phyloP scores from a whole-genome alignment of 2,113 vertebrate genomes.

The Anhinga rufa region DNA sequence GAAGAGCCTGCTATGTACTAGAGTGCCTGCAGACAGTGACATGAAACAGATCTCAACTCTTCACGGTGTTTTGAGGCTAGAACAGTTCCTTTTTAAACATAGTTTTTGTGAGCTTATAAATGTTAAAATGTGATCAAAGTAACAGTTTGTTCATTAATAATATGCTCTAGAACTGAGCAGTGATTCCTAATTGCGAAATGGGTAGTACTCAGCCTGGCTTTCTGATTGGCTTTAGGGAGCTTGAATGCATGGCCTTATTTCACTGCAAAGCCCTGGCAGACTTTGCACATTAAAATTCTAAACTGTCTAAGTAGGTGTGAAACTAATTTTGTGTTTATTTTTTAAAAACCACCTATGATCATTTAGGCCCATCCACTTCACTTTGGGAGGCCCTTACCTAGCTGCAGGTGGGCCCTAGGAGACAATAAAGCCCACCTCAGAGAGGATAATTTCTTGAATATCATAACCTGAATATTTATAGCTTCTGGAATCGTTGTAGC shows the following conservation, averaged over 20 bases:
- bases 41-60: conserved; percentile 27
- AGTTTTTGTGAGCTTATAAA: background rate
- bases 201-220: conserved; percentile 53
- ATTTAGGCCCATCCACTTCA: conserved; percentile 77
- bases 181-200: conserved; percentile 65
- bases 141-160: conserved; percentile 45
- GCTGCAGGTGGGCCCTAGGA: conserved; percentile 72
- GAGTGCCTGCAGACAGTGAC: background rate
- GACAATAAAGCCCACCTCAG: conserved; percentile 73
- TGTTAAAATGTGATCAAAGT: conserved; percentile 35
- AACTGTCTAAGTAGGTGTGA: conserved; percentile 81
- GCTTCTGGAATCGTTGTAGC: conserved; percentile 72
- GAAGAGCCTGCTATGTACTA: background rate
- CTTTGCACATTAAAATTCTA: conserved; percentile 79
- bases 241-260: conserved; percentile 79
- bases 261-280: conserved; percentile 73
- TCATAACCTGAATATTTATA: conserved; percentile 74
- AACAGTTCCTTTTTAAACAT: conserved; percentile 5
- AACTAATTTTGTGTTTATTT: conserved; percentile 79
- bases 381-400: conserved; percentile 65
- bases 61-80: conserved; percentile 22
- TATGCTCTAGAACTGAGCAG: conserved; percentile 54
- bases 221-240: conserved; percentile 68
- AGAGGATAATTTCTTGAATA: conserved; percentile 74
- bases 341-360: conserved; percentile 77